These are phyloP conservation scores for Chironomus riparius DNA, from an alignment of 2,888 invertebrate genomes.

Conservation along the genomic window DNA sequence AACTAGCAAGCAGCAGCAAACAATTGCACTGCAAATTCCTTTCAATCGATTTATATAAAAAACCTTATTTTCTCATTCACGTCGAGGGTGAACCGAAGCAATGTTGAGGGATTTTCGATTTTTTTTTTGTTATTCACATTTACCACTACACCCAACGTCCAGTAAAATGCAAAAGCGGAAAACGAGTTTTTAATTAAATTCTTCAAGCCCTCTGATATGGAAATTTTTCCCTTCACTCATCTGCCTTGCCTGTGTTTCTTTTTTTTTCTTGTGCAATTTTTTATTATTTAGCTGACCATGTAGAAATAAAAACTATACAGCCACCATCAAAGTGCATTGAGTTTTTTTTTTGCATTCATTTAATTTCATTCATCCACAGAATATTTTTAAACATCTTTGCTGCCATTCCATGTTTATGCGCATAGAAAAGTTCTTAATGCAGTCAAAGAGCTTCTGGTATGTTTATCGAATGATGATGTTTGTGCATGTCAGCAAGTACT, in stretches of 20 bases:
- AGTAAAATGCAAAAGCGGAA: constrained; percentile 8
- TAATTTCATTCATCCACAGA: too few relatives aligned
- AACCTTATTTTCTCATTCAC: neutral
- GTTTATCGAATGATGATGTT: constrained; percentile 13
- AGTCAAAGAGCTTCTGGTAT: neutral
- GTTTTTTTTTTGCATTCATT: neutral
- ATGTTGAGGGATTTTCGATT: constrained; percentile 7
- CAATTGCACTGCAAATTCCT: neutral
- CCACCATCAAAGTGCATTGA: constrained; percentile 15
- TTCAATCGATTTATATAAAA: neutral
- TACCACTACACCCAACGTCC: neutral
- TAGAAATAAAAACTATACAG: neutral
- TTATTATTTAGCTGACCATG: constrained; percentile 12
- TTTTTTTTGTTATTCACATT: neutral
- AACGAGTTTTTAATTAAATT: constrained; percentile 27
- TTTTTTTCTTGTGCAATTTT: neutral
- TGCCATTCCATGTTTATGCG: neutral
- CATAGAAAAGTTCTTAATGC: constrained; percentile 5
- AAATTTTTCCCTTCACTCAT: constrained; percentile 10
- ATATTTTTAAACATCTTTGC: neutral
- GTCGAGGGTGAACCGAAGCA: constrained; percentile 3
- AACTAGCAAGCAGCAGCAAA: neutral
- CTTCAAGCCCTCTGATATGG: constrained; percentile 24
- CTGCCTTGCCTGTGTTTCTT: neutral
- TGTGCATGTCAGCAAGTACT: neutral